These are phyloP conservation scores for Sabellastarte sp. DNA, from an alignment of 2,888 invertebrate genomes.

Conservation along the genomic window DNA sequence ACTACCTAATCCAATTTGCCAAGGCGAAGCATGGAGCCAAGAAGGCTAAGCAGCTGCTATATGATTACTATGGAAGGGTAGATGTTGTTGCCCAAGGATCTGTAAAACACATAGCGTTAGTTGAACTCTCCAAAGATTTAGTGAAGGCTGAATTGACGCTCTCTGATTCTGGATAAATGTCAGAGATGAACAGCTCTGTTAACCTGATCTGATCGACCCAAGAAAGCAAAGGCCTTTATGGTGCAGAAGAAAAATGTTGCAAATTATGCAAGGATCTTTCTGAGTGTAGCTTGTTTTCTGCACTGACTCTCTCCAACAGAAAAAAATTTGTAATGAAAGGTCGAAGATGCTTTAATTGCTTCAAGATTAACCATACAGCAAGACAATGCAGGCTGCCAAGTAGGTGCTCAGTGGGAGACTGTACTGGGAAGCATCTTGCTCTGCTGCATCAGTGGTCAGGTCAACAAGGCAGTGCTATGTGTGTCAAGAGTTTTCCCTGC, in stretches of 20 bases:
- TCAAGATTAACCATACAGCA: neutral
- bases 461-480: too few species aligned
- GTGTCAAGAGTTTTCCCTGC: too few species aligned
- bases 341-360: neutral
- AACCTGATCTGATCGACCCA: too few species aligned
- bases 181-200: conserved; percentile 1
- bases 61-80: neutral
- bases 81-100: neutral
- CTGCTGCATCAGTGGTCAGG: neutral
- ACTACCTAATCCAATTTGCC: neutral
- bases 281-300: too few species aligned
- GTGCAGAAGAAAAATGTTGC: too few species aligned
- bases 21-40: neutral
- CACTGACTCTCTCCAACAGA: too few species aligned
- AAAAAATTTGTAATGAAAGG: too few species aligned
- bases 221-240: too few species aligned
- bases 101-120: neutral
- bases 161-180: neutral
- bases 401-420: neutral
- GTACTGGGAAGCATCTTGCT: neutral
- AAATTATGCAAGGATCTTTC: too few species aligned
- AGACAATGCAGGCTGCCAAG: neutral
- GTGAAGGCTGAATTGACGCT: neutral
- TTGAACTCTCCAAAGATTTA: neutral
- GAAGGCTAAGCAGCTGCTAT: neutral